phyloP scores from a whole-genome alignment of 2,888 invertebrate genomes.

The Apoderus coryli region DNA sequence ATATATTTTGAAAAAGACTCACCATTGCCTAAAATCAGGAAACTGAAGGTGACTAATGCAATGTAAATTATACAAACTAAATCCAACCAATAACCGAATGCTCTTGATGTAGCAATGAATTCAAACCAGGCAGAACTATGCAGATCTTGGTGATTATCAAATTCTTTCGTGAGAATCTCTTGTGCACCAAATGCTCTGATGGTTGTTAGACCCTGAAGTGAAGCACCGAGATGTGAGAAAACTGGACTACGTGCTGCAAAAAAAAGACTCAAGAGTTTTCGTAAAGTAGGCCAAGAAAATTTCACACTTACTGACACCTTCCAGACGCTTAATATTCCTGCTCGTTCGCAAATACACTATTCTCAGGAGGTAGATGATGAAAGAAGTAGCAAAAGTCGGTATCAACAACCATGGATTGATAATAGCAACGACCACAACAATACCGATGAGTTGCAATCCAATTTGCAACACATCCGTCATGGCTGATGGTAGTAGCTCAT shows the following conservation, averaged over 20 bases:
- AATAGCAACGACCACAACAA: slow-evolving; percentile 54
- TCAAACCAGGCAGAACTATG: slow-evolving; percentile 89
- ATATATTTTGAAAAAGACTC: too few species aligned
- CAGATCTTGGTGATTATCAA: slow-evolving; percentile 67
- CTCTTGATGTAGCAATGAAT: slow-evolving; percentile 78
- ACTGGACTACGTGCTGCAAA: slow-evolving; percentile 79
- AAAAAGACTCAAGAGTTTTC: slow-evolving; percentile 5
- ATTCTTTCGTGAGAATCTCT: slow-evolving; percentile 59
- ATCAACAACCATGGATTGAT: slow-evolving; percentile 55
- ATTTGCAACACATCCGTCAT: slow-evolving; percentile 40
- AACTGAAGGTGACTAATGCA: slow-evolving; percentile 69
- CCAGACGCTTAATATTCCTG: slow-evolving; percentile 55
- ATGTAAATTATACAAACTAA: slow-evolving; percentile 78
- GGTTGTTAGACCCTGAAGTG: slow-evolving; percentile 79
- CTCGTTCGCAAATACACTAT: slow-evolving; percentile 59
- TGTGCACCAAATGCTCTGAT: slow-evolving; percentile 82
- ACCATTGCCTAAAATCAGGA: slow-evolving; percentile 53
- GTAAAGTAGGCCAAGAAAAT: neutral
- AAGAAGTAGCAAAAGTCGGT: slow-evolving; percentile 47
- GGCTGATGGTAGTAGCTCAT: slow-evolving; percentile 36
- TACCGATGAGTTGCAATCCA: slow-evolving; percentile 49
- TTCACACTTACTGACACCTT: slow-evolving; percentile 47
- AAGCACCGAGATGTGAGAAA: slow-evolving; percentile 84
- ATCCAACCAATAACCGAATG: slow-evolving; percentile 90
- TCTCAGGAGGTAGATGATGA: slow-evolving; percentile 49